Percentiles rank a stretch among this genome's conserved stretches.
These are phyloP conservation scores for Daboia siamensis DNA, from an alignment of 2,113 vertebrate genomes.

Conservation along the genomic window DNA sequence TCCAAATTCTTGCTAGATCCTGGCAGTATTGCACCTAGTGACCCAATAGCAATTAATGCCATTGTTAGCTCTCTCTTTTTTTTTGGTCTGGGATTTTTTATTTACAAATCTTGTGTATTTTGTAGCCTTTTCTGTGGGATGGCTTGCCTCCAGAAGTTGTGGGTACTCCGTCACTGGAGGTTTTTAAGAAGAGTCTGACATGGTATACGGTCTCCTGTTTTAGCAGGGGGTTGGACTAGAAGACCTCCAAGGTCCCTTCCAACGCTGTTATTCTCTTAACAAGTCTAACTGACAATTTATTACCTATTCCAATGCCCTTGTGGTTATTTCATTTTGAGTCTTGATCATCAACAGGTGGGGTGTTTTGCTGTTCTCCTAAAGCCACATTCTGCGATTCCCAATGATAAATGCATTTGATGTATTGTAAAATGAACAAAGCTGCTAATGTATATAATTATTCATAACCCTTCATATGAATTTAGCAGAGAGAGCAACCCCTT, in stretches of 20 bases:
- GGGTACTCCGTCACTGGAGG: background rate
- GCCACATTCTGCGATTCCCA: conserved; percentile 36
- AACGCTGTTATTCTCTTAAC: background rate
- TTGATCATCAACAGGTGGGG: conserved; percentile 33
- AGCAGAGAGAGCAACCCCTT: conserved; percentile 59
- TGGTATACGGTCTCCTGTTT: background rate
- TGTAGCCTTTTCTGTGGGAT: background rate
- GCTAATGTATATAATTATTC: conserved; percentile 57
- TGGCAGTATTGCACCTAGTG: background rate
- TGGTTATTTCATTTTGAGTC: conserved; percentile 37
- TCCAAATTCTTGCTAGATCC: background rate
- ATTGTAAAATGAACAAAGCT: conserved; percentile 56
- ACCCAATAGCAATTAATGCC: background rate
- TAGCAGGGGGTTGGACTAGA: background rate
- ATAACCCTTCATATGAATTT: conserved; percentile 41
- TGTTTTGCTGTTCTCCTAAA: conserved; percentile 35
- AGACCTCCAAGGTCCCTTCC: background rate
- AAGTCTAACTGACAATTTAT: background rate
- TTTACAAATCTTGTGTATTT: background rate
- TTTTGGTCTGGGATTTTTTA: background rate
- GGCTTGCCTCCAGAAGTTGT: background rate
- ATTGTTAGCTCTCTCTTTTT: too few relatives aligned
- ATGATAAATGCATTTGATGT: conserved; percentile 45
- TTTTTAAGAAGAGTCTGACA: background rate
- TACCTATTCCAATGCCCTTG: background rate